These are phyloP conservation scores for Globodera ellingtonae DNA, from an alignment of 1,140 invertebrate genomes.

Conservation along the genomic window DNA sequence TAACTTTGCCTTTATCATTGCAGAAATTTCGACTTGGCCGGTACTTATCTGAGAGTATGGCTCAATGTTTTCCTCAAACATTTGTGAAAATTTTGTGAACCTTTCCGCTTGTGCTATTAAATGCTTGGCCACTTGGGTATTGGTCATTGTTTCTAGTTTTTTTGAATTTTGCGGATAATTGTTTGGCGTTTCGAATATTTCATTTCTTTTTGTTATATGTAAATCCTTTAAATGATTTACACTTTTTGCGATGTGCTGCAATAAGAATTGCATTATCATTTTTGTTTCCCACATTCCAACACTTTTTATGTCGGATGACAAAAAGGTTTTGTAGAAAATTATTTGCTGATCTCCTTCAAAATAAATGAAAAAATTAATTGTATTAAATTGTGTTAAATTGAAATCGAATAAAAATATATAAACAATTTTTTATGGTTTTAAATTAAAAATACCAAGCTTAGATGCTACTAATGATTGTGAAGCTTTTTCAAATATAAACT, in stretches of 20 bases:
- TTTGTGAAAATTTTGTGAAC: background rate
- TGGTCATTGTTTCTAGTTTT: background rate
- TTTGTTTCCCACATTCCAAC: background rate
- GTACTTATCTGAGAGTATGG: background rate
- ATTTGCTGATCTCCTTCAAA: background rate
- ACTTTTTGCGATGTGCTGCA: background rate
- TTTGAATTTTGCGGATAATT: background rate
- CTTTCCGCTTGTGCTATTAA: background rate
- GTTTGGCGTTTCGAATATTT: background rate
- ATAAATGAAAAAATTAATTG: too few relatives aligned
- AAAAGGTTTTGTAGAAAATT: background rate
- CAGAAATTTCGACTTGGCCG: background rate
- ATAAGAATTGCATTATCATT: background rate
- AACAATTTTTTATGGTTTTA: too few relatives aligned
- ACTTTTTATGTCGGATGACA: background rate
- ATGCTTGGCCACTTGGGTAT: background rate
- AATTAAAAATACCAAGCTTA: too few relatives aligned
- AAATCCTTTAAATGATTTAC: background rate
- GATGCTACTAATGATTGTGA: background rate
- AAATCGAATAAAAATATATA: too few relatives aligned
- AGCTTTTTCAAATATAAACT: background rate
- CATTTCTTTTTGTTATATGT: background rate
- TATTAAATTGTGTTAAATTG: background rate
- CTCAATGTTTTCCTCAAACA: background rate
- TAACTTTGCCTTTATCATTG: background rate